These are phyloP conservation scores for Zosterops pallidus DNA, from an alignment of 2,113 vertebrate species.

Conservation along the genomic window DNA sequence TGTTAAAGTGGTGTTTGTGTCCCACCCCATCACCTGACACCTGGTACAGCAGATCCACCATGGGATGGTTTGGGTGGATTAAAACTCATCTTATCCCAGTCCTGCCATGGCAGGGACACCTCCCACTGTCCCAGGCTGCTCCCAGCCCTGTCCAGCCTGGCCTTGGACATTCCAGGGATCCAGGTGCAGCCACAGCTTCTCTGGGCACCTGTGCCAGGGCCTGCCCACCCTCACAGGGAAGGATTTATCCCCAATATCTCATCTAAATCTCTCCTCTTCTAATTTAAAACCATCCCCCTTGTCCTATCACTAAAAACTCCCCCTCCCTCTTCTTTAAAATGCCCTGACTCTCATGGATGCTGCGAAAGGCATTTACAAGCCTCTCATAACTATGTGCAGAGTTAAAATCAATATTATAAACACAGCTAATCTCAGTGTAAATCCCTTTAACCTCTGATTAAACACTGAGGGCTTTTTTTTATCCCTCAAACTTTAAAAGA, in stretches of 20 bases:
- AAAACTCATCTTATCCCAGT: rapidly evolving
- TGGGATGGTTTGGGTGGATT: not conserved
- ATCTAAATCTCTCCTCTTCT: not conserved
- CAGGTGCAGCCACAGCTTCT: not conserved
- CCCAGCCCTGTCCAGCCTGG: not conserved
- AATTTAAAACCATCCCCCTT: not conserved
- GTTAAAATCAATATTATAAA: not conserved
- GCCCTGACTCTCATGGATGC: not conserved
- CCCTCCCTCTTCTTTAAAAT: not conserved
- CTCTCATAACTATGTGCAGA: not conserved
- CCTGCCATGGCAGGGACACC: not conserved
- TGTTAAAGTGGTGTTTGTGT: not conserved
- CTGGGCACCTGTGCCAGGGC: not conserved
- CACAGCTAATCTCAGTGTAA: not conserved
- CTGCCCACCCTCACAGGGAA: rapidly evolving
- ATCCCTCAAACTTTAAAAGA: not conserved
- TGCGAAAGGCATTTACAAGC: not conserved
- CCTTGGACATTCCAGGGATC: not conserved
- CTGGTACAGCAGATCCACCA: rapidly evolving
- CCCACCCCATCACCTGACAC: rapidly evolving
- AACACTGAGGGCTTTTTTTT: not conserved
- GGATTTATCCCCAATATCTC: not conserved
- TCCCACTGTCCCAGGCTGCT: rapidly evolving
- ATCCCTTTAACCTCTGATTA: not conserved
- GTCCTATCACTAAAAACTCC: not conserved